Evolutionary conservation across 1,140 invertebrate genomes (phyloP), one percentile per base, ranked within the genome.

Genomic region (Helicorthomorpha holstii): DNA sequence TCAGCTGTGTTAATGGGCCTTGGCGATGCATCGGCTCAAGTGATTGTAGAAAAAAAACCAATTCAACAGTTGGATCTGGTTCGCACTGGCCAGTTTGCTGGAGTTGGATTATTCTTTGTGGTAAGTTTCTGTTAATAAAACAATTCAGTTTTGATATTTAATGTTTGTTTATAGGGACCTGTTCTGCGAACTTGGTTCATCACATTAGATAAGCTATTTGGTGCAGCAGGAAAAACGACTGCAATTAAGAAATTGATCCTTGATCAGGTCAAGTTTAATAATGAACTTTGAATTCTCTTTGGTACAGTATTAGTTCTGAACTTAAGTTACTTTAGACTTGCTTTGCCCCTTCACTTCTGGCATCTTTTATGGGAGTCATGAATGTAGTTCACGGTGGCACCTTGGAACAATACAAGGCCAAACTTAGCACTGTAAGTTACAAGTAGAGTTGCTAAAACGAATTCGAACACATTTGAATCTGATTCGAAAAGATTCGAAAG

Each of bases 141-240:
- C 42, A 22, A 34, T 47, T 55, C 49, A 27, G 44, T 46, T 53
- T 50, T 23, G 49, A 34, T 52, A 52, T 34, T 44, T 27, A 51
- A n/a, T 45, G 27, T 42, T 44, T 42, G 38, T 16, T 16, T 58
- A 1, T 62, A 84, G 81, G 81, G 82, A 16, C 83, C 83, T 19
- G 66, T 69, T n/a, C 65, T 84, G 23, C 69, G 74, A 54, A 66
- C 66, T 4, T 86, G 82, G 82, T 87, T 84, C 64, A 70, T 73
- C 48, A 57, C 77, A 44, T 62, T 88, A 38, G 78, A 84, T 48
- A 73, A 67, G 57, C 59, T 74, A 50, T 76, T 74, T 69, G 71
- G 60, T 51, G 64, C 66, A 7, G 68, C 66, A 57, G 74, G 74
- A 48, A 68, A 69, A 60, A 60, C 64, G 29, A 73, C 70, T 21